Base-by-base conservation (phyloP, 2,888 invertebrate species). In the Magallana nippona region DNA sequence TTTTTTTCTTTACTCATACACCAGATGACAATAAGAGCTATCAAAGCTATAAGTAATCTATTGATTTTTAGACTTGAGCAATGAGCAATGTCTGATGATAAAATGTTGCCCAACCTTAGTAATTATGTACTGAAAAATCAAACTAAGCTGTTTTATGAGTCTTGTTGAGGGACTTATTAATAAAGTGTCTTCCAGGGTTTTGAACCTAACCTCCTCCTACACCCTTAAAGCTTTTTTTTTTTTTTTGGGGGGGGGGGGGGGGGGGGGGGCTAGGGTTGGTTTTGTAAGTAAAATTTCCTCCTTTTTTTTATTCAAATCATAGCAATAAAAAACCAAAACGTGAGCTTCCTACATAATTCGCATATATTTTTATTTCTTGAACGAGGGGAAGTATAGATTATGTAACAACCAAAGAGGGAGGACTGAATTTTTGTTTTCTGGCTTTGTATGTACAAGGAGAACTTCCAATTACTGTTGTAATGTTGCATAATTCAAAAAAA, bases 401-500 rank as follows among this genome's bases (percentile, higher is more conserved):
- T 60, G 27, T 27, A 13, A 71, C 32, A 71, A 71, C 2, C 27
- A 22, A 27, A 27, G 13, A 71, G 15, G 27, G 71, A 71, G 63
- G 27, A 2, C 27, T 44, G 44, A 44, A 44, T 44, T 1, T 71
- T 27, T 27, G 13, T 71, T 10, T 71, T 15, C 32, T 22, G 15
- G 2, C 71, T 5, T 71, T 27, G 22, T 13, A 22, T 71, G 27
- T 27, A 71, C 32, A 32, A 15, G 32, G 71, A 71, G 71, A 27
- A 71, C 71, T 71, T 71, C 71, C 71, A 71, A 71, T 71, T 71
- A 71, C 15, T 27, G 22, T 71, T 71, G 71, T 71, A 71, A 22
- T 71, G 22, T 71, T 71, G 71, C 71, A 27, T 71, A 71, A 71
- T 71, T 71, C 27, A 27, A 71, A 71, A 71, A 71, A 71, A 71